These are phyloP conservation scores for Regulus satrapa DNA, from an alignment of 2,113 vertebrate genomes.

Conservation along the genomic window DNA sequence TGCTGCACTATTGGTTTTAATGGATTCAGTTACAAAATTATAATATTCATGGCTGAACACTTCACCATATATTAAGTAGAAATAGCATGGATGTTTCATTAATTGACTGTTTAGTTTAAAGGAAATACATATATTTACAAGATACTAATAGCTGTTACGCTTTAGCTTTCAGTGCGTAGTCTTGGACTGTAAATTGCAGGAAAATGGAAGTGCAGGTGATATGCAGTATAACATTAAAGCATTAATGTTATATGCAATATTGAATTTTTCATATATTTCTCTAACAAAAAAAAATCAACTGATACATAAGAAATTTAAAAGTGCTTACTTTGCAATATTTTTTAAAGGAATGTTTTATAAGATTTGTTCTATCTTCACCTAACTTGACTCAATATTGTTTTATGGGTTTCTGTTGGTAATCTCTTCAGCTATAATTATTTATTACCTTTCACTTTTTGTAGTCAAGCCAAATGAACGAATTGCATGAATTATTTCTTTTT, in stretches of 20 bases:
- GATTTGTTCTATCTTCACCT: not conserved
- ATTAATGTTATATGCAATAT: not conserved
- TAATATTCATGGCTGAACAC: not conserved
- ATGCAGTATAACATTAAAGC: not conserved
- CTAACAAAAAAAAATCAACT: not conserved
- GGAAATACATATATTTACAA: not conserved
- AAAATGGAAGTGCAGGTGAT: not conserved
- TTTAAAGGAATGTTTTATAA: not conserved
- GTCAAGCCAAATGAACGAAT: not conserved
- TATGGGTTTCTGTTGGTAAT: not conserved
- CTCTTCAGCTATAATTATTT: not conserved
- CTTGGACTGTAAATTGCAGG: not conserved
- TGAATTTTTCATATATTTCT: not conserved
- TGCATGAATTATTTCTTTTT: not conserved
- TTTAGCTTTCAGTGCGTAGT: not conserved
- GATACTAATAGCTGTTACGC: not conserved
- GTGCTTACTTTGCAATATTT: not conserved
- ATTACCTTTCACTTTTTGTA: not conserved
- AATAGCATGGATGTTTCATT: not conserved
- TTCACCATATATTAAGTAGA: not conserved
- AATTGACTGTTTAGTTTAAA: not conserved
- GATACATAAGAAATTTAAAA: not conserved
- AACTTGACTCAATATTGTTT: not conserved
- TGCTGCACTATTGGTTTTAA: not conserved
- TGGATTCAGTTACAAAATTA: not conserved